Percentiles rank a stretch among this genome's conserved stretches.
These are phyloP conservation scores for Athalia cordata DNA, from an alignment of 2,888 invertebrate species.

Conservation along the genomic window DNA sequence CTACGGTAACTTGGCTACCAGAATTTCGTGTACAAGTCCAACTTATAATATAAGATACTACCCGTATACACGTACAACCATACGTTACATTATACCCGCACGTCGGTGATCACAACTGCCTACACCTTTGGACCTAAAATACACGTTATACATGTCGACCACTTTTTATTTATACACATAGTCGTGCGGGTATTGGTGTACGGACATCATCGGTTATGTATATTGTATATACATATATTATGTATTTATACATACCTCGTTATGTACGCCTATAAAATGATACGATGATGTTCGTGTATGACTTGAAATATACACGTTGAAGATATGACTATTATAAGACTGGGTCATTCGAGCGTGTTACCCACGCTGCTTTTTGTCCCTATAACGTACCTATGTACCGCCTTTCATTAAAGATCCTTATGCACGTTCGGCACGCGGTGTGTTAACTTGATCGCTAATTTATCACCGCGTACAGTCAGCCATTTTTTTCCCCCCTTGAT, in stretches of 20 bases:
- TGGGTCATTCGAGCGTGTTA: slow-evolving; percentile 42
- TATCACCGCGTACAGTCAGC: too few relatives aligned
- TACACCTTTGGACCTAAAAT: slow-evolving; percentile 19
- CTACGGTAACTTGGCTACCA: slow-evolving; percentile 19
- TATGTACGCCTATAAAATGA: too few relatives aligned
- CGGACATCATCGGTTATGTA: background rate
- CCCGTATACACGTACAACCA: background rate
- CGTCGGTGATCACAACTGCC: slow-evolving; percentile 6
- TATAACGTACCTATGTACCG: background rate
- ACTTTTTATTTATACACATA: background rate
- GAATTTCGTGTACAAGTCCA: slow-evolving; percentile 14
- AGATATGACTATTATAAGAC: slow-evolving; percentile 19
- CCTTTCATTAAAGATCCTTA: background rate
- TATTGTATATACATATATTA: background rate
- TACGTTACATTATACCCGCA: background rate
- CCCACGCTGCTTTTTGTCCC: slow-evolving; percentile 30
- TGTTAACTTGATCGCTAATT: too few relatives aligned
- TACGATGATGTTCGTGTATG: too few relatives aligned
- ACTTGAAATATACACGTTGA: too few relatives aligned
- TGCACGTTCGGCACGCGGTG: background rate
- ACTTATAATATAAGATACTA: background rate
- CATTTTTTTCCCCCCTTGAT: background rate
- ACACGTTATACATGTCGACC: background rate
- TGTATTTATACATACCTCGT: background rate
- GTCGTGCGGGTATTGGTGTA: background rate